These are phyloP conservation scores for Etia nguti DNA, from an alignment of 2,113 vertebrate species.

Conservation along the genomic window DNA sequence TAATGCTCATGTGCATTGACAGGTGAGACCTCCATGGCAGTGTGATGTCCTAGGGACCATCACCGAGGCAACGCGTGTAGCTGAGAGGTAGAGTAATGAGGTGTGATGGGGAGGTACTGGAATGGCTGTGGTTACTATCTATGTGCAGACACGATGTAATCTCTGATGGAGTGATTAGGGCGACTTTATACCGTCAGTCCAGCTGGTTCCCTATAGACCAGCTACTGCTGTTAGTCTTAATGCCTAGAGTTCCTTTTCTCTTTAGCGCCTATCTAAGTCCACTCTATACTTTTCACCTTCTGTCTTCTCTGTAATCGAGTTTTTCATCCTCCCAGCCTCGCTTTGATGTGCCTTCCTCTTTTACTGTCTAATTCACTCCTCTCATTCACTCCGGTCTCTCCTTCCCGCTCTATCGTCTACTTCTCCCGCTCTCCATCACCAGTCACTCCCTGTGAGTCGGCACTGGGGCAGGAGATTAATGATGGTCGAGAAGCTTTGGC, in stretches of 20 bases:
- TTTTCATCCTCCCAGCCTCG: constrained; percentile 13
- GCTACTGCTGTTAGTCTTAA: neutral
- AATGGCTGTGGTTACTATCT: constrained; percentile 42
- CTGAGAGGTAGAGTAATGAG: constrained; percentile 30
- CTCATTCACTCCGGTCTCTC: constrained; percentile 25
- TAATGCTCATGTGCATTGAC: constrained; percentile 42
- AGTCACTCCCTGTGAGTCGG: constrained; percentile 35
- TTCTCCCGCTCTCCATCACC: constrained; percentile 34
- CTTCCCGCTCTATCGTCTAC: constrained; percentile 11
- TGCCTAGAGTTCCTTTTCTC: neutral
- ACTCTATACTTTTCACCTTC: neutral
- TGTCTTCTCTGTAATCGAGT: constrained; percentile 8
- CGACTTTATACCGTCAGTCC: constrained; percentile 1
- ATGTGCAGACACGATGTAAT: constrained; percentile 28
- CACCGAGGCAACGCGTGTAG: constrained; percentile 30
- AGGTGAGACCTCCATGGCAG: constrained; percentile 35
- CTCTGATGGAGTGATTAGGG: constrained; percentile 25
- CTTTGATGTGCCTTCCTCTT: constrained; percentile 23
- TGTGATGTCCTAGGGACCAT: constrained; percentile 23
- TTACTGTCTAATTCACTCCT: constrained; percentile 18
- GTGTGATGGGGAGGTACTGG: constrained; percentile 25
- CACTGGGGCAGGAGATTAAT: constrained; percentile 59
- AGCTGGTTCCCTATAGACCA: neutral
- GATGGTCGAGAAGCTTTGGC: constrained; percentile 53
- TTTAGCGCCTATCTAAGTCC: neutral